Conservation (phyloP, 2,888 invertebrate genomes). For the Myathropa florea region DNA sequence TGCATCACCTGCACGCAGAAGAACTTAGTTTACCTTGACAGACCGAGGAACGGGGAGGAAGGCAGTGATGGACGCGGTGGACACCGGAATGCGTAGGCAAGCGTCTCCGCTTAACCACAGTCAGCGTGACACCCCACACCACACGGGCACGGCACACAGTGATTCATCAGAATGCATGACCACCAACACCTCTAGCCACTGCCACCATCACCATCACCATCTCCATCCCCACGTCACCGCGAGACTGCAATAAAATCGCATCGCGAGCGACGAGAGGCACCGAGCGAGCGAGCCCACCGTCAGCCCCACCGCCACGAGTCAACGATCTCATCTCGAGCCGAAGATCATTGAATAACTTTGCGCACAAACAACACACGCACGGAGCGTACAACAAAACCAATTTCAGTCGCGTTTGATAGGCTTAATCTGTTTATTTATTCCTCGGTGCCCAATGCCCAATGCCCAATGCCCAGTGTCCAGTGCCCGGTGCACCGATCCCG, state of each 20-base stretch:
- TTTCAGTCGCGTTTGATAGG: conserved; percentile 65
- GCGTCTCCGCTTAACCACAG: conserved; percentile 22
- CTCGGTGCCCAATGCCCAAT: background rate
- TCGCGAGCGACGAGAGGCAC: conserved; percentile 19
- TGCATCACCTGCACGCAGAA: conserved; percentile 58
- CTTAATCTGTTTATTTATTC: conserved; percentile 71
- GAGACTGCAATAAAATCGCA: conserved; percentile 58
- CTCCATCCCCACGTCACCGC: background rate
- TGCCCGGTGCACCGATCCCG: background rate
- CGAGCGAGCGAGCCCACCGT: conserved; percentile 28
- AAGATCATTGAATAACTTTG: conserved; percentile 50
- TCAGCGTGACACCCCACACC: conserved; percentile 53
- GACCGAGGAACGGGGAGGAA: background rate
- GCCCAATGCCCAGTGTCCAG: background rate
- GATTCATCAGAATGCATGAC: conserved; percentile 62
- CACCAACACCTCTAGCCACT: conserved; percentile 55
- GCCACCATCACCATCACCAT: background rate
- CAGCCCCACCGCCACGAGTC: conserved; percentile 36
- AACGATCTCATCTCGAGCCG: conserved; percentile 50
- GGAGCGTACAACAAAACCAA: conserved; percentile 43
- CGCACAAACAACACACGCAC: conserved; percentile 26
- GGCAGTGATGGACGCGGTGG: background rate
- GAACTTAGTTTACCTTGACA: conserved; percentile 48
- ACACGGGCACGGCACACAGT: conserved; percentile 38
- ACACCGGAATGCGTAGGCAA: conserved; percentile 53